These are phyloP conservation scores for Bagarius yarrelli DNA, from an alignment of 2,113 vertebrate species.

Conservation along the genomic window DNA sequence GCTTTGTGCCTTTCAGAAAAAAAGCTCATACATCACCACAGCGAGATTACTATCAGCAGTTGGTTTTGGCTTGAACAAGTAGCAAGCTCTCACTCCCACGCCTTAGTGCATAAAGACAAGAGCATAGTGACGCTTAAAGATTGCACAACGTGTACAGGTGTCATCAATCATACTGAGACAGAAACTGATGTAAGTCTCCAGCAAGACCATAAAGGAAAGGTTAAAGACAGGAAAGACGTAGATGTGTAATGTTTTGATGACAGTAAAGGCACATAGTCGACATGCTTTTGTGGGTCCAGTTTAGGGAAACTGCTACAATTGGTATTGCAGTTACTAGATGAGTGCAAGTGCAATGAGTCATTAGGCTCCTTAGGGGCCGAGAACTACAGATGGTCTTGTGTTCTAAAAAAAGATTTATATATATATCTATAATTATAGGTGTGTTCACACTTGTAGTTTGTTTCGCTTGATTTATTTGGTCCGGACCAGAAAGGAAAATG, in stretches of 20 bases:
- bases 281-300: constrained; percentile 17
- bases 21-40: constrained; percentile 62
- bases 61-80: constrained; percentile 67
- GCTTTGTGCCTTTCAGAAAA: no score
- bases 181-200: constrained; percentile 66
- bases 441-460: no score
- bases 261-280: neutral
- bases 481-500: no score
- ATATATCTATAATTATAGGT: neutral
- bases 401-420: constrained; percentile 11
- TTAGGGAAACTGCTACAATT: constrained; percentile 26
- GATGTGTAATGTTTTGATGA: constrained; percentile 20
- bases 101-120: constrained; percentile 69
- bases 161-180: constrained; percentile 68
- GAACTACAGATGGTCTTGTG: constrained; percentile 5
- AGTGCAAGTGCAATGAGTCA: constrained; percentile 10
- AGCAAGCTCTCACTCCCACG: constrained; percentile 63
- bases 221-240: constrained; percentile 48
- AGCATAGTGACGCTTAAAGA: constrained; percentile 60
- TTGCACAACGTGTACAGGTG: constrained; percentile 73
- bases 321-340: constrained; percentile 1
- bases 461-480: no score
- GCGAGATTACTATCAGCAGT: constrained; percentile 68
- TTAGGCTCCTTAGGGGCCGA: constrained; percentile 11
- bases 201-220: constrained; percentile 60